phyloP scores from a whole-genome alignment of 2,113 vertebrate species.

The Orientallactaga bullata region DNA sequence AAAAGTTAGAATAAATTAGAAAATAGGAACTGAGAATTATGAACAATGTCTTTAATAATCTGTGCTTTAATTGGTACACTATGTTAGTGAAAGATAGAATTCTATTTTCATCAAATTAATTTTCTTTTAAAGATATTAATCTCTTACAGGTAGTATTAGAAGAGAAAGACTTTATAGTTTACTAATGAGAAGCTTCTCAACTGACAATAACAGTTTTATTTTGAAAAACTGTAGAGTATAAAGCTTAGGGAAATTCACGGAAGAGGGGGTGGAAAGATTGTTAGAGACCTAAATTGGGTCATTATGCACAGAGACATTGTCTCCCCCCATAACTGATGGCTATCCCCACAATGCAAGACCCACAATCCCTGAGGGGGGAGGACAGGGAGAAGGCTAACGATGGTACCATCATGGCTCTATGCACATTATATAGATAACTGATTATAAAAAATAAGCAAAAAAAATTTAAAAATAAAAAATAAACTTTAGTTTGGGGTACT shows the following conservation, averaged over 20 bases:
- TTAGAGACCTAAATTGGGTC: no score
- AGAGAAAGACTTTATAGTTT: not conserved
- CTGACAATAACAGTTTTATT: not conserved
- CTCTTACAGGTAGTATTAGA: not conserved
- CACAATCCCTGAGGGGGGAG: no score
- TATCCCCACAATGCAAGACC: no score
- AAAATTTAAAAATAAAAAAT: no score
- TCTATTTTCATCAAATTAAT: not conserved
- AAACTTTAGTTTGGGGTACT: not conserved
- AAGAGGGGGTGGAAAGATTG: no score
- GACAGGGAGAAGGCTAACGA: no score
- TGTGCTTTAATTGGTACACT: not conserved
- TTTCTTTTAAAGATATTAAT: conserved; percentile 28
- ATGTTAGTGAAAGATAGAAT: not conserved
- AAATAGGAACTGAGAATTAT: not conserved
- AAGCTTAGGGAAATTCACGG: no score
- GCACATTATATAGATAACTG: no score
- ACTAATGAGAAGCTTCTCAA: not conserved
- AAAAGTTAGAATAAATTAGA: not conserved
- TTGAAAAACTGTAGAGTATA: not conserved
- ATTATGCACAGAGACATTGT: no score
- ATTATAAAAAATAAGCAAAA: no score
- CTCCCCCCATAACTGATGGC: no score
- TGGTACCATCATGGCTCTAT: no score
- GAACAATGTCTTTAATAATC: conserved; percentile 25